Base-by-base conservation (phyloP, 2,797 vertebrate genomes). In the Heteromormyrus szaboi region DNA sequence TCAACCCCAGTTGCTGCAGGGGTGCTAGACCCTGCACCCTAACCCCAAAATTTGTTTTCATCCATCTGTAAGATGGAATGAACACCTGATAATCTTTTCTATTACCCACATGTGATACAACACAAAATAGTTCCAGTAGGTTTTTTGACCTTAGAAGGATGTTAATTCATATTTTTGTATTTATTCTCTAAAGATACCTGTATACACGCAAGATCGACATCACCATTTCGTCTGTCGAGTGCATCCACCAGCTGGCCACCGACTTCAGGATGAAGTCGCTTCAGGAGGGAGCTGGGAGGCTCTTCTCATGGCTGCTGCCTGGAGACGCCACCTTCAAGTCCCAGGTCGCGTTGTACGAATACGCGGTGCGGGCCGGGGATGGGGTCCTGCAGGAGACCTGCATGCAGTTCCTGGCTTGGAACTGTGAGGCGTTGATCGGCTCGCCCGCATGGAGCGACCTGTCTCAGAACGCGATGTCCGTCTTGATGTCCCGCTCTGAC, bases 361-460 rank as follows among this genome's bases (percentile, higher is more conserved):
- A 94, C 0, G 92, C 94, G 0, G 88, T 91, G 88, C 86, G 22
- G 9, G 85, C 85, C 0, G 25, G 0, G 0, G 93, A 95, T 51
- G 5, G 89, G 0, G 2, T 62, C 6, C 92, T 95, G 56, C 90
- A 93, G 89, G 90, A 92, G 7, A 79, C 90, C 48, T 95, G 92
- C 4, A 3, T 94, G 48, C 91, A 72, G 65, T 95, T 93, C 91
- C 90, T 96, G 88, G 92, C 94, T 3, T 95, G 94, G 93, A 96
- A 95, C 92, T 95, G 91, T 0, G 90, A 94, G 88, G 90, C 89
- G 0, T 89, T 95, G 89, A 92, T 90, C 0, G 50, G 0, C 14
- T 91, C 93, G 0, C 85, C 85, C 0, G 89, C 85, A 85, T 96
- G 95, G 96, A 83, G 2, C 0, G 41, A 22, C 0, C 86, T 94